Conservation (phyloP, 2,113 vertebrate species). For the Anolis carolinensis region DNA sequence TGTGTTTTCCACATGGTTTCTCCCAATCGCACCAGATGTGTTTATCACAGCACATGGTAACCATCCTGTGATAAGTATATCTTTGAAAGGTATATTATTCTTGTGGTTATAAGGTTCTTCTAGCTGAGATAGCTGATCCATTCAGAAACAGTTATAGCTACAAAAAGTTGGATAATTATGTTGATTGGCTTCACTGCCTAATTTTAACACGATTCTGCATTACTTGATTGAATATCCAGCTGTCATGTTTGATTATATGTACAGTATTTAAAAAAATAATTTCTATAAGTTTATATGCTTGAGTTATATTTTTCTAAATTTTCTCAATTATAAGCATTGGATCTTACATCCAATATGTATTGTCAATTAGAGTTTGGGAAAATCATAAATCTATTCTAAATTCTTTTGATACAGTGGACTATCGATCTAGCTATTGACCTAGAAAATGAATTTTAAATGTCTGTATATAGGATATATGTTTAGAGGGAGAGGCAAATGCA, state of each 20-base stretch:
- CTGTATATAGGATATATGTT: too few relatives aligned
- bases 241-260: neutral
- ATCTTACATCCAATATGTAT: too few relatives aligned
- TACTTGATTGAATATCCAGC: constrained; percentile 82
- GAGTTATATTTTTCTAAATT: neutral
- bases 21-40: too few relatives aligned
- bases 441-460: too few relatives aligned
- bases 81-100: neutral
- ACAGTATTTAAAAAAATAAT: neutral
- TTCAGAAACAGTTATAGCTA: constrained; percentile 48
- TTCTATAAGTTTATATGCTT: too few relatives aligned
- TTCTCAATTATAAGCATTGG: neutral
- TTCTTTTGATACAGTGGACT: too few relatives aligned
- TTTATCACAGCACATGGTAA: neutral
- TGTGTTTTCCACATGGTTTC: too few relatives aligned
- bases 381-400: too few relatives aligned
- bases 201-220: constrained; percentile 95
- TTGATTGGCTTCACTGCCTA: constrained; percentile 83
- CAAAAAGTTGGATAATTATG: constrained; percentile 80
- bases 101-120: neutral
- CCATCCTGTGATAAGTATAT: neutral
- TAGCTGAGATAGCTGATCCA: neutral
- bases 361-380: too few relatives aligned
- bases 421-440: too few relatives aligned
- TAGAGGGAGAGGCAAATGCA: neutral